phyloP scores from a whole-genome alignment of 1,140 invertebrate genomes.

The Anastatus disparis region DNA sequence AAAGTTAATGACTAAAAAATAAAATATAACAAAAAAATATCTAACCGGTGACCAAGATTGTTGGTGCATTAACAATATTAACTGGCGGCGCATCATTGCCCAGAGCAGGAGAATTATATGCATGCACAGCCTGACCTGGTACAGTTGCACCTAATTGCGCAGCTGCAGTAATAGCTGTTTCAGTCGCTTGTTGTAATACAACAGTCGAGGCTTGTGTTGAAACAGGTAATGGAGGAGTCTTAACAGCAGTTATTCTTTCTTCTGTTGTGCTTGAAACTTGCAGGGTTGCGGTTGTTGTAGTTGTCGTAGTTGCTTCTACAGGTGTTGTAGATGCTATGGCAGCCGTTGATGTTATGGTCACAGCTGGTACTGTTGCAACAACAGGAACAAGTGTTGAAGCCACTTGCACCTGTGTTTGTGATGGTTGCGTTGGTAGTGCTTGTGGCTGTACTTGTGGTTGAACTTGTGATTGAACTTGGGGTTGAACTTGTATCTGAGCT shows the following conservation, averaged over 20 bases:
- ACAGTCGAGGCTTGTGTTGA: neutral
- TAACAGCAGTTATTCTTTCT: slow-evolving; percentile 44
- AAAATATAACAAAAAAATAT: neutral
- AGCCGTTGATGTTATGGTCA: neutral
- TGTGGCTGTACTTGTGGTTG: neutral
- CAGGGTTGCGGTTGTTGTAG: neutral
- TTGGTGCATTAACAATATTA: slow-evolving; percentile 40
- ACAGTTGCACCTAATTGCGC: slow-evolving; percentile 33
- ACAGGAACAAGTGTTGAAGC: neutral
- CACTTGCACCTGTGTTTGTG: neutral
- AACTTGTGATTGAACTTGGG: neutral
- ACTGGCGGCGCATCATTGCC: slow-evolving; percentile 41
- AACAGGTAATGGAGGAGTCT: slow-evolving; percentile 58
- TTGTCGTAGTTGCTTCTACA: neutral
- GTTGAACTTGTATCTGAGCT: no score
- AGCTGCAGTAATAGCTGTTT: neutral
- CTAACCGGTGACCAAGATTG: slow-evolving; percentile 33
- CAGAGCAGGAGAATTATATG: slow-evolving; percentile 54
- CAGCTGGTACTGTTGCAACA: neutral
- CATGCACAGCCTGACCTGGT: slow-evolving; percentile 45
- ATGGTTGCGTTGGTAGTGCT: neutral
- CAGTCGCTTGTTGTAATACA: neutral
- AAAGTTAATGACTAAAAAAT: neutral
- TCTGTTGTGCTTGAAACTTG: slow-evolving; percentile 29
- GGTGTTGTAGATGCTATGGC: neutral